Percentiles rank a stretch among this genome's conserved stretches.
Conservation (phyloP, 2,113 vertebrate species). For the Helogale parvula region DNA sequence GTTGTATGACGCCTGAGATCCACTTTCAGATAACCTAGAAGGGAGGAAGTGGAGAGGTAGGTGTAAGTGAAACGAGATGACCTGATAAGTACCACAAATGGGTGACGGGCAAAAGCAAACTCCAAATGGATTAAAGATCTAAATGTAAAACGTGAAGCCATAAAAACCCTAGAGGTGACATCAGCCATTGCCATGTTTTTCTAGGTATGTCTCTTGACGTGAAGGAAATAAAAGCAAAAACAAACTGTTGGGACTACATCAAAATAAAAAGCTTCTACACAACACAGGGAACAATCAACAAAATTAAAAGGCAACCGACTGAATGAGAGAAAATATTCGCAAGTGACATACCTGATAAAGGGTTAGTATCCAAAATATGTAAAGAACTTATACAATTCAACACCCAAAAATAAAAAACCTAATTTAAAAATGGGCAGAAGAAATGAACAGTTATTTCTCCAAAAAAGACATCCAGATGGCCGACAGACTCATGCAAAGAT, state of each 20-base stretch:
- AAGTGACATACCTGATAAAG: not conserved
- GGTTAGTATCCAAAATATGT: not conserved
- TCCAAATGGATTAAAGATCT: not conserved
- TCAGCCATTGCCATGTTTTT: not conserved
- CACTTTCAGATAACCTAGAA: slow-evolving; percentile 1
- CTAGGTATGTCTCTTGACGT: not conserved
- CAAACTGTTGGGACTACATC: not conserved
- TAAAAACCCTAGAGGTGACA: not conserved
- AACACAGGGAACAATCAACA: not conserved
- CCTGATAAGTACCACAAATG: not conserved
- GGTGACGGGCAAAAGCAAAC: not conserved
- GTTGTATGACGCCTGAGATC: not conserved
- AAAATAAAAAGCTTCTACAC: not conserved
- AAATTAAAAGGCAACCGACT: not conserved
- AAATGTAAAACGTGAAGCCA: not conserved
- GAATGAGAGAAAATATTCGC: not conserved
- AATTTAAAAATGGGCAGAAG: not conserved
- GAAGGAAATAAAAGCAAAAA: not conserved
- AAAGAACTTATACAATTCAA: not conserved
- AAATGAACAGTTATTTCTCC: not conserved
- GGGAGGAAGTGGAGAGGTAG: not conserved
- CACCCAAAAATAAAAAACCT: not conserved
- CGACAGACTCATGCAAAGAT: not conserved
- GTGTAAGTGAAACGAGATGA: not conserved
- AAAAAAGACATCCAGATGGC: not conserved